Base-by-base conservation (phyloP, 2,113 vertebrate species). In the Lasiurus cinereus region DNA sequence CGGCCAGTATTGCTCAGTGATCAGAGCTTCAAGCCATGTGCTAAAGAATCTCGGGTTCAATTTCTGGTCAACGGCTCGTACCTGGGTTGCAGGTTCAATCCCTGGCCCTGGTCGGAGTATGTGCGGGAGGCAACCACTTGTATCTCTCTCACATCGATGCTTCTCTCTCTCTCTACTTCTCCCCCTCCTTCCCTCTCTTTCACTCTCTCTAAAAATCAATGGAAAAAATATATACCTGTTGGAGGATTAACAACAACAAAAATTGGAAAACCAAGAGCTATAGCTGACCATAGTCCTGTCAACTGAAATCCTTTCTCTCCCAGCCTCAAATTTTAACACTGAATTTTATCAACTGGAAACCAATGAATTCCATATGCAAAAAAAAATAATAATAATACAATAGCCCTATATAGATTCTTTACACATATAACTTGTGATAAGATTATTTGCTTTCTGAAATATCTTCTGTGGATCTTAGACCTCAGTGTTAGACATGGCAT, bases 381-480 rank as follows among this genome's bases (percentile, higher is more conserved):
- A 91, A 94, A 39, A 39, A 39, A 39, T 87, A 39, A 39, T 3
- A 43, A 36, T 56, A 91, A 14, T 6, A 14, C 79, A 88, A 93
- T 0, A 95, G 64, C 18, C 13, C 29, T 69, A 33, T 4, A 83
- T 83, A 95, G 48, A 13, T 22, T 67, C 46, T 67, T 93, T 86
- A 89, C 96, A 84, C 52, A 46, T 4, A 6, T 21, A 33, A 91
- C 31, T 64, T 88, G 39, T 43, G 27, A 62, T 66, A 88, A 62
- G 72, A 82, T 80, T 66, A 86, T 66, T 70, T 36, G 36, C 46
- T n/a, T 96, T 94, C 91, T 94, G 33, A 79, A 94, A 95, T 83
- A 43, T 50, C 36, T 76, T 76, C 48, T 52, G 33, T n/a, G 13
- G 52, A 70, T 79, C 36, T 84, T 39, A 83, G 64, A 62, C 91